Evolutionary conservation across 1,140 invertebrate genomes (phyloP), one percentile per base, ranked within the genome.

Genomic region (Mycetomoellerius zeteki): DNA sequence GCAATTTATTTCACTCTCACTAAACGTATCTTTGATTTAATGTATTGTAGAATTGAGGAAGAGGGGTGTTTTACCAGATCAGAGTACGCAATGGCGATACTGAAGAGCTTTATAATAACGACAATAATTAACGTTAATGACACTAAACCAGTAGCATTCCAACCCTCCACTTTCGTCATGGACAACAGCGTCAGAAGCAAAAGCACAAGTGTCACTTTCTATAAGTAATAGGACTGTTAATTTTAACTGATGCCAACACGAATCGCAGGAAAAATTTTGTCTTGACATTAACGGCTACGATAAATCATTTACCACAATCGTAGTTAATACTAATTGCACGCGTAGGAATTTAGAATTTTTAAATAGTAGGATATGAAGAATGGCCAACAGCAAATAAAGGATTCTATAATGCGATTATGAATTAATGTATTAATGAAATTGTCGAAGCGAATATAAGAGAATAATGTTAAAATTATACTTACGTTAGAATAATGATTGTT

Each of bases 11-110:
- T 47, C 37, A 16, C 21, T 19, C 7, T 21, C 12, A 30, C 37
- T 58, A 47, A 73, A 82, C 33, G 24, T 73, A 73, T 82, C 67
- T 82, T 82, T 82, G 24, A 82, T 82, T 60, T 60, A 73, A 82
- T 47, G 12, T 3, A 43, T 27, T 6, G 14, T n/a, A 30, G 21
- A 24, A 19, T 21, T 1, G 43, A 24, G 47, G 16, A n/a, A n/a
- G 33, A 43, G 65, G 3, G 12, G 10, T 33, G 19, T 30, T 69
- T 69, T 73, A 86, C 86, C 82, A 75, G 33, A 60, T 69, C 72
- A 21, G 24, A 50, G n/a, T 52, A 77, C 10, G 71, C 64, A 54
- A 87, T 69, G 33, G 30, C 67, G 60, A 87, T 56, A 56, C 81
- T 19, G 19, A 67, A 50, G 27, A 86, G 47, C 43, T 87, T 86